Evolutionary conservation across 2,113 vertebrate species (phyloP).

Genomic region (Ochotona princeps): DNA sequence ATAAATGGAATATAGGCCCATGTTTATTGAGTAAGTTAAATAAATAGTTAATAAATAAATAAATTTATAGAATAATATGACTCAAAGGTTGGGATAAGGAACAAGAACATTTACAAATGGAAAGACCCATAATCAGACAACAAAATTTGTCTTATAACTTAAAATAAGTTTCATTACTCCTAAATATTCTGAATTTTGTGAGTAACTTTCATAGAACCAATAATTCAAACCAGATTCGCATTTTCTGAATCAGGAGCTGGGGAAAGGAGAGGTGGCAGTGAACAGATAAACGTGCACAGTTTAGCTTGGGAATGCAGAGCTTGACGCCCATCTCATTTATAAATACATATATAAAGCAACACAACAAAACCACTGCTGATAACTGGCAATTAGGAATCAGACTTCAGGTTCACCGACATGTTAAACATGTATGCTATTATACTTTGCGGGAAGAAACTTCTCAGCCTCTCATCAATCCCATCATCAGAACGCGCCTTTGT

Average conservation of each 20-base stretch:
- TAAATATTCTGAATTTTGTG: slow-evolving; percentile 23
- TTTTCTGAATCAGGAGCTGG: slow-evolving; percentile 1
- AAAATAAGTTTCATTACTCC: slow-evolving; percentile 42
- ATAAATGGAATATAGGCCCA: neutral
- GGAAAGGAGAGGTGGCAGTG: neutral
- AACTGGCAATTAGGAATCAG: neutral
- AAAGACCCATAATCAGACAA: neutral
- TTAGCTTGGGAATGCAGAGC: neutral
- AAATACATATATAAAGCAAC: slow-evolving; percentile 18
- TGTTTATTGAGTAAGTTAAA: slow-evolving; percentile 40
- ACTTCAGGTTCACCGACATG: neutral
- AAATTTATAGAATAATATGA: slow-evolving; percentile 23
- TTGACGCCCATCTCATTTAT: slow-evolving; percentile 22
- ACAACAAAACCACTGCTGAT: neutral
- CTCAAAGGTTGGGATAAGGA: slow-evolving; percentile 25
- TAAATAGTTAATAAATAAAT: slow-evolving; percentile 1
- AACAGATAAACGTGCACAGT: neutral
- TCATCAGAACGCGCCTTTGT: slow-evolving; percentile 18
- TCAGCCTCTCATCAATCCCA: neutral
- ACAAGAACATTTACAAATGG: slow-evolving; percentile 25
- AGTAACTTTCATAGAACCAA: slow-evolving; percentile 3
- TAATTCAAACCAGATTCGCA: slow-evolving; percentile 17
- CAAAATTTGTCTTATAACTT: slow-evolving; percentile 1
- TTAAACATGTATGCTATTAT: neutral
- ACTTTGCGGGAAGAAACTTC: neutral